These are phyloP conservation scores for Eidolon dupreanum DNA, from an alignment of 2,797 vertebrate genomes.

Conservation along the genomic window DNA sequence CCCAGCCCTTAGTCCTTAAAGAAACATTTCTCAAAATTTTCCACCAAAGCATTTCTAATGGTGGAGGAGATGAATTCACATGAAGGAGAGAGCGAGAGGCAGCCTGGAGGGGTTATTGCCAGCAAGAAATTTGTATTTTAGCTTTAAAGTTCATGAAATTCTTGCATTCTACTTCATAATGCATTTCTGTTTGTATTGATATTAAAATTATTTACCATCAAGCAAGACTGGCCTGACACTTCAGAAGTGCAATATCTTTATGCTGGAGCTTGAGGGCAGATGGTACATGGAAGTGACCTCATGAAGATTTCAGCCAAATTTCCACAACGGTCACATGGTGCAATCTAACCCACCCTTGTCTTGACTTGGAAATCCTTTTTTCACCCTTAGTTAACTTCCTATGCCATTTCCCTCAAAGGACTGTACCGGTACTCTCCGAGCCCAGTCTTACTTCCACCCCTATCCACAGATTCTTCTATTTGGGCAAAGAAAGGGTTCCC, in stretches of 20 bases:
- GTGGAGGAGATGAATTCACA: slow-evolving; percentile 21
- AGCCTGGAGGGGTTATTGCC: neutral
- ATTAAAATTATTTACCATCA: slow-evolving; percentile 52
- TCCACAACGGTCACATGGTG: neutral
- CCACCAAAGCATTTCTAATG: neutral
- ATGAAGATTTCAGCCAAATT: neutral
- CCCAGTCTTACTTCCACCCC: neutral
- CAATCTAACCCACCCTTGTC: neutral
- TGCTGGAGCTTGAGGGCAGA: neutral
- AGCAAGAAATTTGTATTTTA: slow-evolving; percentile 25
- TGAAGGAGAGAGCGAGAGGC: neutral
- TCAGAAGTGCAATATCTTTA: neutral
- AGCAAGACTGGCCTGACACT: neutral
- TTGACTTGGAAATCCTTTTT: neutral
- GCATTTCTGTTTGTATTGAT: neutral
- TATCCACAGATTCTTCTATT: neutral
- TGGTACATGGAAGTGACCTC: neutral
- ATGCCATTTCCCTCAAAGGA: neutral
- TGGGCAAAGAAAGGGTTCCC: neutral
- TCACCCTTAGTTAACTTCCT: neutral
- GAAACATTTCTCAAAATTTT: slow-evolving; percentile 28
- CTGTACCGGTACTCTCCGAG: neutral
- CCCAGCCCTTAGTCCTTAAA: slow-evolving; percentile 47
- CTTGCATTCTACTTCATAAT: slow-evolving; percentile 25
- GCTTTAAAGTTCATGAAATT: neutral